Percentiles rank a stretch among this genome's conserved stretches.
These are phyloP conservation scores for Orthonevra nobilis DNA, from an alignment of 2,888 invertebrate genomes.

Conservation along the genomic window DNA sequence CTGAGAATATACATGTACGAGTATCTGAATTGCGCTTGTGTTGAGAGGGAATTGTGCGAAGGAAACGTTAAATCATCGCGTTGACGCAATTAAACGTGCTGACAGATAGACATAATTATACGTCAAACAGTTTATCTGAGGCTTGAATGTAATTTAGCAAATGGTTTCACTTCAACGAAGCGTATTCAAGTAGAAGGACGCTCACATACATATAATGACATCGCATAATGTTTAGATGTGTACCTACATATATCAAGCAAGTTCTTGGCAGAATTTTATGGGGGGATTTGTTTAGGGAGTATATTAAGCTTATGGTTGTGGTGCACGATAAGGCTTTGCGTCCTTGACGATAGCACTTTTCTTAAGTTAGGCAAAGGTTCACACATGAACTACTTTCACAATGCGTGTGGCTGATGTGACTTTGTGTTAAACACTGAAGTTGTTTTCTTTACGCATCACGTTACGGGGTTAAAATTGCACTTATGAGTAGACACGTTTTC, in stretches of 20 bases:
- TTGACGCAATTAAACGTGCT: conserved; percentile 44
- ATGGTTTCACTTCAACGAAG: conserved; percentile 44
- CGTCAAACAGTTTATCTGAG: conserved; percentile 41
- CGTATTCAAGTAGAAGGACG: conserved; percentile 21
- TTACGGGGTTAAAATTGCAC: too few relatives aligned
- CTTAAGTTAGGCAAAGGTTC: too few relatives aligned
- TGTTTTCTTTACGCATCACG: too few relatives aligned
- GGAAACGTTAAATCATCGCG: conserved; percentile 30
- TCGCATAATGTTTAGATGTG: neutral
- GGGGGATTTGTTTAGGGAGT: neutral
- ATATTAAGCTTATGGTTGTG: neutral
- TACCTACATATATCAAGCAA: neutral
- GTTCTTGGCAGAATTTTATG: neutral
- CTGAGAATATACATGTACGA: neutral
- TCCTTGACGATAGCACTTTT: neutral
- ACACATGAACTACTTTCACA: too few relatives aligned
- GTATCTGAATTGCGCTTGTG: neutral
- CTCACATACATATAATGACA: conserved; percentile 22
- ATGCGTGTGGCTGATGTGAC: too few relatives aligned
- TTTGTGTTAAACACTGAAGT: too few relatives aligned
- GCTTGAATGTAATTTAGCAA: conserved; percentile 55
- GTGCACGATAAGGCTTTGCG: neutral
- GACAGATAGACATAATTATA: conserved; percentile 51
- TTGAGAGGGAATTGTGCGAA: conserved; percentile 1
- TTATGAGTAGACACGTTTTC: too few relatives aligned